A percentile compares a stretch with the other conserved stretches of the same genome.
Evolutionary conservation across 2,797 vertebrate species (phyloP).

Genomic region (Poecilia picta): DNA sequence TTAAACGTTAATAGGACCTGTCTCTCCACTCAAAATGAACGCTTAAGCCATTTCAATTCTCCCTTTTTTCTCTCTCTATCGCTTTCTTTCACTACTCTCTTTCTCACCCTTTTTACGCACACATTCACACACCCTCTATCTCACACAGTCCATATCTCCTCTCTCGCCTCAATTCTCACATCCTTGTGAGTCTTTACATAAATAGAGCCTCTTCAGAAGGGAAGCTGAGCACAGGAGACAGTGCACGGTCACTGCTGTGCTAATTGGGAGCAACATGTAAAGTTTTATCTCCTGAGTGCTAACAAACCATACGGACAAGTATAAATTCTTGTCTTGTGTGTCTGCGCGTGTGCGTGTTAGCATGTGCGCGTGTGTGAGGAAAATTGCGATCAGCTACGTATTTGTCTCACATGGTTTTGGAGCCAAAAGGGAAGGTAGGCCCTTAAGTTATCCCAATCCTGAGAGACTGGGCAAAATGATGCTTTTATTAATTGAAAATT

Average conservation of each 20-base stretch:
- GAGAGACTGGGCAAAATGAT: slow-evolving; percentile 86
- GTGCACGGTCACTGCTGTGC: slow-evolving; percentile 97
- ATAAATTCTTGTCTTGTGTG: slow-evolving; percentile 60
- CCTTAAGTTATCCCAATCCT: slow-evolving; percentile 89
- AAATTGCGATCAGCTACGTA: slow-evolving; percentile 29
- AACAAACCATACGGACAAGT: slow-evolving; percentile 97
- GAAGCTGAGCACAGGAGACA: slow-evolving; percentile 91
- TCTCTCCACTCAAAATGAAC: slow-evolving; percentile 99
- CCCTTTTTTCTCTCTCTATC: slow-evolving; percentile 85
- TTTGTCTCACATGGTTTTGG: slow-evolving; percentile 26
- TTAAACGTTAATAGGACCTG: slow-evolving; percentile 99
- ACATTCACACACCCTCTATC: slow-evolving; percentile 52
- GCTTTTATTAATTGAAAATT: slow-evolving; percentile 96
- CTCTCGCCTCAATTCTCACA: slow-evolving; percentile 73
- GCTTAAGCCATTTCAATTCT: slow-evolving; percentile 99
- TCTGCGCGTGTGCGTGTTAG: slow-evolving; percentile 7
- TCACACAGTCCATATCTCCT: slow-evolving; percentile 70
- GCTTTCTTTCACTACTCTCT: slow-evolving; percentile 60
- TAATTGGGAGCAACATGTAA: slow-evolving; percentile 99
- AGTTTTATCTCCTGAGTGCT: slow-evolving; percentile 99
- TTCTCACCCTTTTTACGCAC: slow-evolving; percentile 66
- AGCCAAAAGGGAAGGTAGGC: slow-evolving; percentile 76
- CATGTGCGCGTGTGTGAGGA: slow-evolving; percentile 17
- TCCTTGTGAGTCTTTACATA: slow-evolving; percentile 88
- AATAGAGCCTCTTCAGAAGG: slow-evolving; percentile 94